Evolutionary conservation across 2,888 invertebrate species (phyloP), one percentile per base, ranked within the genome.

Genomic region (Napeogenes sylphis): DNA sequence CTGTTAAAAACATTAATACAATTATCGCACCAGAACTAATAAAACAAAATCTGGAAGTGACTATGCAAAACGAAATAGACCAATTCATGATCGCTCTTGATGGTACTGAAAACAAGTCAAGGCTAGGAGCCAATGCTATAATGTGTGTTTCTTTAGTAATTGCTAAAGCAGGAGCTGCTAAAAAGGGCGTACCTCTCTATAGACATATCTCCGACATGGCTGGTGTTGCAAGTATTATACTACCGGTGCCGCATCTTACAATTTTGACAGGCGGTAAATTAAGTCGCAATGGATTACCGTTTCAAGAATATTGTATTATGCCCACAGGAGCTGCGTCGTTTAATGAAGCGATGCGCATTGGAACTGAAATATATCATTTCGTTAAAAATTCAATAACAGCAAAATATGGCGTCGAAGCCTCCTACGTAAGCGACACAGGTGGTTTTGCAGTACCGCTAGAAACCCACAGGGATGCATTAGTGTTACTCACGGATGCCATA

Each of bases 211-310:
- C 99, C 38, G 97, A 99, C 79, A 92, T 99, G 84, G 97, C 98
- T 66, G 97, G 97, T 68, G 96, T 97, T 75, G 93, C 93, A 62
- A 92, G 96, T 45, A 95, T 99, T 69, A 94, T 99, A 72, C 91
- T 99, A 59, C 99, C 99, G 4, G 97, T 98, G 3, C 99, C 99
- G 21, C 98, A 99, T 58, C 98, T 99, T 85, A 99, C 98, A 78
- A 97, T 99, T 14, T 96, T 99, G 84, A 99, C 98, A 75, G 99
- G 99, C 61, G 99, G 99, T 32, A 95, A 95, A 32, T 97, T 99
- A 75, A 97, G 99, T 71, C 98, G 98, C 63, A 99, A 99, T 88
- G 98, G 97, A 78, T 86, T 98, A 73, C 97, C 97, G 61, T 97
- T 98, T 94, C 97, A 97, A 86, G 98, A 98, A 86, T 98, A 98